Conservation (phyloP, 53 echinoderm and acorn worm genomes). For the Actinopyga echinites region DNA sequence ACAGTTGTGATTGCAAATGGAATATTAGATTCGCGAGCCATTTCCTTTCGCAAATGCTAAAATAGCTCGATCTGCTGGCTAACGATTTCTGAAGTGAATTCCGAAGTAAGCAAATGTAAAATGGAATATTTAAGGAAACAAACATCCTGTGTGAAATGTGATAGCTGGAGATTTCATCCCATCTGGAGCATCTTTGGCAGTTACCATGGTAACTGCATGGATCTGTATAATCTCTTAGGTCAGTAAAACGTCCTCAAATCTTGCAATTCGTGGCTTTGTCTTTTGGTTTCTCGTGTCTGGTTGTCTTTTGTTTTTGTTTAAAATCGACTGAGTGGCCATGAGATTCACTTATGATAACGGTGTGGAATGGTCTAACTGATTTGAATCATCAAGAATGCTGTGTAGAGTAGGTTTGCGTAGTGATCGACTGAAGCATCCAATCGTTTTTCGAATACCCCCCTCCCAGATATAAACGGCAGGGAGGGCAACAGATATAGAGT, state of each 20-base stretch:
- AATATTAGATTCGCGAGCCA: no score
- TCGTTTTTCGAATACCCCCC: no score
- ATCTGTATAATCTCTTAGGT: slow-evolving; percentile 38
- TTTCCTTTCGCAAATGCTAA: no score
- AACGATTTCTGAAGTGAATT: no score
- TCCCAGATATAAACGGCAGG: no score
- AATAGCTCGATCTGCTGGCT: no score
- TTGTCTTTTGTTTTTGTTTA: neutral
- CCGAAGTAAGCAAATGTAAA: neutral
- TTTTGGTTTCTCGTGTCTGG: neutral
- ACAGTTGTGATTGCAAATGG: no score
- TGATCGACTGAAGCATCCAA: no score
- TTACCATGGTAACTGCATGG: slow-evolving; percentile 25
- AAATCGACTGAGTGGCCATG: neutral
- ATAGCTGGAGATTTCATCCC: slow-evolving; percentile 12
- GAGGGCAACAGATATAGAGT: no score
- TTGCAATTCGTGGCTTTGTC: neutral
- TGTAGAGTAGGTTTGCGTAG: no score
- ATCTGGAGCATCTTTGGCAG: slow-evolving; percentile 36
- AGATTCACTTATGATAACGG: neutral
- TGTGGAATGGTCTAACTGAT: neutral
- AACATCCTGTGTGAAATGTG: slow-evolving; percentile 24
- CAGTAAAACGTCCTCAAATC: slow-evolving; percentile 27
- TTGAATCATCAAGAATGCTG: no score
- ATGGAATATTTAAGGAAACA: slow-evolving; percentile 34